Conservation (phyloP, 2,888 invertebrate genomes). For the Osedax frankpressi region DNA sequence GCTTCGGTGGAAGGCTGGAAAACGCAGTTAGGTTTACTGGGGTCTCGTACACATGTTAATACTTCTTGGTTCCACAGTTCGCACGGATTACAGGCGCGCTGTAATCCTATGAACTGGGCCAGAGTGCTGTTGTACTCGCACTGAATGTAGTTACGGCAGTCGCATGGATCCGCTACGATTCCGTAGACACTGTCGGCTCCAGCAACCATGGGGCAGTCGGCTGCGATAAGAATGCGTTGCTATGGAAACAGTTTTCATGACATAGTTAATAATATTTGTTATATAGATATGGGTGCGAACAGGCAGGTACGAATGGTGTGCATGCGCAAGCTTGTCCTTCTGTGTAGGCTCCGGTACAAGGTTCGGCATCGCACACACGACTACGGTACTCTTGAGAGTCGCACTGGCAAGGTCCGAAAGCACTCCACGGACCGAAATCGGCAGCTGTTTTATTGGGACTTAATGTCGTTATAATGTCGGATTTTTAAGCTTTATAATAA, state of each 20-base stretch:
- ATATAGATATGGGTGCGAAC: too few relatives aligned
- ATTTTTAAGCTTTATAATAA: too few relatives aligned
- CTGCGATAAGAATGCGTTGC: too few relatives aligned
- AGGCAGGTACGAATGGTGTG: neutral
- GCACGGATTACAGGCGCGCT: constrained; percentile 2
- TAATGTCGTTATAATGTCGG: too few relatives aligned
- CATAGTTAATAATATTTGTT: too few relatives aligned
- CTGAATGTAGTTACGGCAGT: neutral
- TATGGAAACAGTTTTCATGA: too few relatives aligned
- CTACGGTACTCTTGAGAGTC: neutral
- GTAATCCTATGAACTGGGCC: neutral
- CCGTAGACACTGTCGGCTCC: constrained; percentile 2
- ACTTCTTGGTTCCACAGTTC: neutral
- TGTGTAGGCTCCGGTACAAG: neutral
- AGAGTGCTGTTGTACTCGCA: constrained; percentile 2
- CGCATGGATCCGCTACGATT: neutral
- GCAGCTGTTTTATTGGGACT: too few relatives aligned
- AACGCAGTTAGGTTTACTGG: neutral
- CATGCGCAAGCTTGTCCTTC: neutral
- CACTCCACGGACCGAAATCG: neutral
- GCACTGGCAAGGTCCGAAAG: neutral
- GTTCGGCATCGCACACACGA: constrained; percentile 3
- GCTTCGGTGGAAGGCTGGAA: neutral
- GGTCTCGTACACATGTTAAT: neutral
- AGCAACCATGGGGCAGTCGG: neutral